Conservation (phyloP, 1,140 invertebrate genomes). For the Cepaea nemoralis region DNA sequence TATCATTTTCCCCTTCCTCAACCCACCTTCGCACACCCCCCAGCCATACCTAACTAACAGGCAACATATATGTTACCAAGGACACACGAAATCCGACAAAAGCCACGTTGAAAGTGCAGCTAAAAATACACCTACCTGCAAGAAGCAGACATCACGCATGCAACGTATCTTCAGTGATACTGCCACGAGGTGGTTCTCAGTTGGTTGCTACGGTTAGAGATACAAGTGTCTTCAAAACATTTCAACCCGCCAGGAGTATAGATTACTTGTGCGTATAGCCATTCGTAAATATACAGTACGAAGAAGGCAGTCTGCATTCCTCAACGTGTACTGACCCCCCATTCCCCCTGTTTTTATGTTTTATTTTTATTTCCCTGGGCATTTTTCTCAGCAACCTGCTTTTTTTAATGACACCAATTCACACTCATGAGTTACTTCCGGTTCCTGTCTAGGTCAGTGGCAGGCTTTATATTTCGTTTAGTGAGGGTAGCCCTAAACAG, state of each 20-base stretch:
- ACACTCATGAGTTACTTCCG: conserved; percentile 4
- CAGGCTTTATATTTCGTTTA: neutral
- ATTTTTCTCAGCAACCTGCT: neutral
- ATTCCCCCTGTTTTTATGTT: neutral
- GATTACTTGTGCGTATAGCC: neutral
- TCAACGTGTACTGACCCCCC: neutral
- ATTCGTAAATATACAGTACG: neutral
- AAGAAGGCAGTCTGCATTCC: conserved; percentile 4
- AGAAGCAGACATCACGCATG: neutral
- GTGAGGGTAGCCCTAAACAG: too few relatives aligned
- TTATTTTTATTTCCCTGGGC: neutral
- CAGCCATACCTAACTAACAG: too few relatives aligned
- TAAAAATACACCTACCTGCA: neutral
- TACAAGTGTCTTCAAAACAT: conserved; percentile 18
- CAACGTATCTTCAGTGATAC: neutral
- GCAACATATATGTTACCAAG: neutral
- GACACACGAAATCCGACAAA: neutral
- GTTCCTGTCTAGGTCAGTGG: neutral
- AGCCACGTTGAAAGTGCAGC: neutral
- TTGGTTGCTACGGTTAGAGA: neutral
- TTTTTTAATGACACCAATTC: neutral
- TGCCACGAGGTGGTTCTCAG: conserved; percentile 15
- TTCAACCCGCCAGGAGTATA: neutral
- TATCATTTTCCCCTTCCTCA: too few relatives aligned
- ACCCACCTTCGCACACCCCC: too few relatives aligned